Percentiles rank a stretch among this genome's conserved stretches.
phyloP scores from a whole-genome alignment of 2,797 vertebrate genomes.

The Cynopterus sphinx region DNA sequence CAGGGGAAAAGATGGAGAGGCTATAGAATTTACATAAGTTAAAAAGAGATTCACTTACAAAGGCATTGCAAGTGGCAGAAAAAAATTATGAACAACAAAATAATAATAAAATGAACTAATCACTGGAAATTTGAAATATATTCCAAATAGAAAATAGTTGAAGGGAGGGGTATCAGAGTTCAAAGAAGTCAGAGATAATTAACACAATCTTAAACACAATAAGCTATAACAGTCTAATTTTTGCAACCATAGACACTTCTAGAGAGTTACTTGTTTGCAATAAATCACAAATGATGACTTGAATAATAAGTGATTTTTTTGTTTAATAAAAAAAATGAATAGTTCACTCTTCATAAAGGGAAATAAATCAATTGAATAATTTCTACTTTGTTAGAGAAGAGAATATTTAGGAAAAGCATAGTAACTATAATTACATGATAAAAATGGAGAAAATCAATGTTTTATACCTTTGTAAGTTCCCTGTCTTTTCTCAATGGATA shows the following conservation, averaged over 20 bases:
- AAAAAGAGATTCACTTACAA: neutral
- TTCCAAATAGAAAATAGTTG: neutral
- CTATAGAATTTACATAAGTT: neutral
- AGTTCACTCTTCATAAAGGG: conserved; percentile 27
- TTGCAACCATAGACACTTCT: neutral
- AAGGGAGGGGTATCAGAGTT: neutral
- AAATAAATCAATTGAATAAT: conserved; percentile 49
- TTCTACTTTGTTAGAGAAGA: conserved; percentile 12
- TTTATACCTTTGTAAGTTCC: neutral
- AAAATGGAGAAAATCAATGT: neutral
- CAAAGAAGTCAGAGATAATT: conserved; percentile 13
- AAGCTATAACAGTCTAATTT: conserved; percentile 34
- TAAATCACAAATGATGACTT: conserved; percentile 39
- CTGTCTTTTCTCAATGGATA: neutral
- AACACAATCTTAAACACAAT: neutral
- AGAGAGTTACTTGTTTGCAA: conserved; percentile 27
- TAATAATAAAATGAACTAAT: neutral
- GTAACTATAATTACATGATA: neutral
- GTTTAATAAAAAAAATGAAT: conserved; percentile 41
- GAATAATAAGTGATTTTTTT: conserved; percentile 32
- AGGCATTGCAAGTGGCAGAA: neutral
- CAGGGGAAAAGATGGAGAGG: neutral
- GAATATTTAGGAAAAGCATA: neutral
- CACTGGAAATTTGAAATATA: conserved; percentile 27
- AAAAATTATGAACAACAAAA: neutral